These are phyloP conservation scores for Bryconaethiops microstoma DNA, from an alignment of 2,797 vertebrate genomes.

Conservation along the genomic window DNA sequence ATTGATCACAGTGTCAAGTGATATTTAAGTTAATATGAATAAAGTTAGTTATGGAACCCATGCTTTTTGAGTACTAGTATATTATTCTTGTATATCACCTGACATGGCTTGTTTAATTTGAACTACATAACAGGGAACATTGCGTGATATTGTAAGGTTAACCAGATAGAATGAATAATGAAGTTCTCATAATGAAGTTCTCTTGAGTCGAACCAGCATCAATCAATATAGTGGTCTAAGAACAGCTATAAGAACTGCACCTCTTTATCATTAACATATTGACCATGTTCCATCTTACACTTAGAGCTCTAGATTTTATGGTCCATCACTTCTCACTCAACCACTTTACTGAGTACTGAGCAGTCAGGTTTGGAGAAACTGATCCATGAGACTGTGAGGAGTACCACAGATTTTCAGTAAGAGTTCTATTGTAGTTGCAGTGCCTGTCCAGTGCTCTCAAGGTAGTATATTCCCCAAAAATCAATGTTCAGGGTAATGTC, in stretches of 20 bases:
- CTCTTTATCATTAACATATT: conserved; percentile 48
- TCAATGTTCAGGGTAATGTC: not conserved
- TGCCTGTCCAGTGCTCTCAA: not conserved
- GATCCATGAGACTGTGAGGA: conserved; percentile 20
- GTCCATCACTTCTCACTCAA: conserved; percentile 25
- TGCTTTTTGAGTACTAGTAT: no score
- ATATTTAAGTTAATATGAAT: not conserved
- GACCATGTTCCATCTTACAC: conserved; percentile 31
- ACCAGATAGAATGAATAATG: no score
- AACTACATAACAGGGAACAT: no score
- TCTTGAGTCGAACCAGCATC: no score
- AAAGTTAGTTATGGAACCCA: no score
- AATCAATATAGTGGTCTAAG: no score
- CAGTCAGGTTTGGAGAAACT: conserved; percentile 23
- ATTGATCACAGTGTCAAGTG: not conserved
- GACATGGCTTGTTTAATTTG: no score
- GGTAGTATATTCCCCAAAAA: not conserved
- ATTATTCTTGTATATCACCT: no score
- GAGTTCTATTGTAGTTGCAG: not conserved
- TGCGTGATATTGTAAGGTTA: no score
- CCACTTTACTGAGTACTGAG: conserved; percentile 9
- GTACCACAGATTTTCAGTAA: conserved; percentile 23
- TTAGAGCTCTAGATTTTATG: conserved; percentile 34
- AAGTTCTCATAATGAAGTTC: no score
- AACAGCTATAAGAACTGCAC: not conserved